Conservation (phyloP, 2,888 invertebrate genomes). For the Cephalotes varians region DNA sequence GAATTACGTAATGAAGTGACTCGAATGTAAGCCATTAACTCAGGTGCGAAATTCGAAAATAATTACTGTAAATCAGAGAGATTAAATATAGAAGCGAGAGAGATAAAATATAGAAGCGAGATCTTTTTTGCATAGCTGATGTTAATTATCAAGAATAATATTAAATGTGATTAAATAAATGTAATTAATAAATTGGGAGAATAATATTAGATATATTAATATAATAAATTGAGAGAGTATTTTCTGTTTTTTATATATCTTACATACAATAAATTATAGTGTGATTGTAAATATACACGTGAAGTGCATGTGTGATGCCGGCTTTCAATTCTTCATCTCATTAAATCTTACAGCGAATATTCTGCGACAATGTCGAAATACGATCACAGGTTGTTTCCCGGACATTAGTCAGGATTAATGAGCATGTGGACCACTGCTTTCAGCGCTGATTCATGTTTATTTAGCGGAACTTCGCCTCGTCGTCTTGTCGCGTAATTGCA, state of each 20-base stretch:
- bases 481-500: conserved; percentile 17
- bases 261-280: neutral
- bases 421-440: conserved; percentile 12
- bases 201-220: neutral
- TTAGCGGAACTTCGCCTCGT: conserved; percentile 49
- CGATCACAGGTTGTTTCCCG: conserved; percentile 32
- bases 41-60: conserved; percentile 14
- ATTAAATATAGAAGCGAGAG: neutral
- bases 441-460: conserved; percentile 48
- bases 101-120: neutral
- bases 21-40: neutral
- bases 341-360: neutral
- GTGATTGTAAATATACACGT: neutral
- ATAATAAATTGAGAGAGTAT: too few relatives aligned
- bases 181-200: too few relatives aligned
- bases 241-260: neutral
- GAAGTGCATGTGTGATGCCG: neutral
- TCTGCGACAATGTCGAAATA: neutral
- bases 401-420: conserved; percentile 11
- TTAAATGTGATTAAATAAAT: too few relatives aligned
- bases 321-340: neutral
- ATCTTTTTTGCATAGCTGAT: neutral
- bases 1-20: neutral
- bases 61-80: neutral
- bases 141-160: neutral